Conservation (phyloP, 2,113 vertebrate genomes). For the Candoia aspera region DNA sequence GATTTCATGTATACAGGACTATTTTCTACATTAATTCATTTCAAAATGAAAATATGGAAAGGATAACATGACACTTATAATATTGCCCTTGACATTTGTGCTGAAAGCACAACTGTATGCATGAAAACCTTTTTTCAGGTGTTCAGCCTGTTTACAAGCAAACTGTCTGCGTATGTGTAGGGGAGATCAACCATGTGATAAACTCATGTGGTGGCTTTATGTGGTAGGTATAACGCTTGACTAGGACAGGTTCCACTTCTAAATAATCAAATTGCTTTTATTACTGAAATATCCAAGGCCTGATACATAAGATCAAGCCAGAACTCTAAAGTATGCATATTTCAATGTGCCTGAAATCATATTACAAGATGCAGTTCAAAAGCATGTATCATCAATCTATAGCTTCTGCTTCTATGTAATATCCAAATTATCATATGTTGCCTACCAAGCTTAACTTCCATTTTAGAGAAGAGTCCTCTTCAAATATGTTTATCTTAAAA, state of each 20-base stretch:
- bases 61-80: neutral
- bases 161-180: neutral
- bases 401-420: neutral
- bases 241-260: slow-evolving; percentile 13
- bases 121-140: neutral
- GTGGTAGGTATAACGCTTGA: neutral
- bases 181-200: neutral
- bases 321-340: neutral
- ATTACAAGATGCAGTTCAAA: neutral
- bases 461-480: neutral
- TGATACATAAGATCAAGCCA: neutral
- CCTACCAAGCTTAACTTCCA: neutral
- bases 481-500: neutral
- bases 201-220: neutral
- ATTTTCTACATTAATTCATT: slow-evolving; percentile 48
- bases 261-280: slow-evolving; percentile 49
- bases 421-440: neutral
- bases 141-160: neutral
- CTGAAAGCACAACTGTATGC: neutral
- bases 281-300: slow-evolving; percentile 23
- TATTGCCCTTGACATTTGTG: neutral
- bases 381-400: neutral
- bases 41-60: slow-evolving; percentile 9
- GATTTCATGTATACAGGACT: slow-evolving; percentile 29
- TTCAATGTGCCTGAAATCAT: neutral